phyloP scores from a whole-genome alignment of 2,888 invertebrate species.

The Rhagonycha lutea region DNA sequence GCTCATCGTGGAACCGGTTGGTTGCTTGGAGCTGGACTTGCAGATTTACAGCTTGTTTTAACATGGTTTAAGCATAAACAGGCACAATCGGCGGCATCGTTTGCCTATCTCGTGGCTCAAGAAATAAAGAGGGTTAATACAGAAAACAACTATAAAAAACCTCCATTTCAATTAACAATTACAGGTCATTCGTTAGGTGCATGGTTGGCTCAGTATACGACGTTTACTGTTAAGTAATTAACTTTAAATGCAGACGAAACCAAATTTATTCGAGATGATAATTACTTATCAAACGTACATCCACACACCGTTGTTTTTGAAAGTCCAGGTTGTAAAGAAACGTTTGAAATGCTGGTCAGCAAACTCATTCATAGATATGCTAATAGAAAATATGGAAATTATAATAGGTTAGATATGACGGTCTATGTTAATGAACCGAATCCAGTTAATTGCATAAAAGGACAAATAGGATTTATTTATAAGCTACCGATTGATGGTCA shows the following conservation, averaged over 20 bases:
- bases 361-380: constrained; percentile 4
- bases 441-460: constrained; percentile 14
- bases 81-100: constrained; percentile 21
- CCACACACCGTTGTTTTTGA: constrained; percentile 27
- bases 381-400: constrained; percentile 19
- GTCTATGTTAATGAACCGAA: constrained; percentile 18
- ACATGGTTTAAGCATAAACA: constrained; percentile 7
- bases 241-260: background rate
- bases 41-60: constrained; percentile 7
- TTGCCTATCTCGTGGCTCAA: constrained; percentile 8
- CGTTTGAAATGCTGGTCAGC: constrained; percentile 1
- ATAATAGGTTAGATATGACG: constrained; percentile 18
- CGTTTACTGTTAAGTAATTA: constrained; percentile 22
- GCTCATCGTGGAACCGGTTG: constrained; percentile 22
- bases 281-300: constrained; percentile 15
- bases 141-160: background rate
- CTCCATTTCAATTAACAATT: constrained; percentile 14
- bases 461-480: constrained; percentile 20
- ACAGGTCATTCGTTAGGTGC: constrained; percentile 27
- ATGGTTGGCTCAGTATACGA: constrained; percentile 22
- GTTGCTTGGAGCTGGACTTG: background rate
- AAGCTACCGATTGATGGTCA: constrained; percentile 1
- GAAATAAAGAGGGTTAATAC: background rate
- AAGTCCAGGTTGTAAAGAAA: constrained; percentile 22
- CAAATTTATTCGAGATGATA: constrained; percentile 11